Evolutionary conservation across 2,797 vertebrate species (phyloP).

Genomic region (Takifugu rubripes): DNA sequence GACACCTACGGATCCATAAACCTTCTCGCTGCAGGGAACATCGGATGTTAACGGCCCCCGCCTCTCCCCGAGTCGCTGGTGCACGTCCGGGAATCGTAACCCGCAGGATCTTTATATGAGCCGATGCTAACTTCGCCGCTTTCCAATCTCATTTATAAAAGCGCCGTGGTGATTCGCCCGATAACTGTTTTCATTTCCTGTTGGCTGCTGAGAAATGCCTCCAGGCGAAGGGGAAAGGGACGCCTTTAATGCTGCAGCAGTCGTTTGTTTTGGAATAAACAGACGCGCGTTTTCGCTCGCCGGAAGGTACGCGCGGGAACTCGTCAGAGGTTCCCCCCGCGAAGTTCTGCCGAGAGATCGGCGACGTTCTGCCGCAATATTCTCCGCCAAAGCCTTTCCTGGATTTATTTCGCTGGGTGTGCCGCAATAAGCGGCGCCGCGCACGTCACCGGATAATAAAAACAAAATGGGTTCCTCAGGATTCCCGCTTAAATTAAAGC

Average conservation of each 20-base stretch:
- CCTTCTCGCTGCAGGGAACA: constrained; percentile 29
- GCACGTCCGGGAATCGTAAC: constrained; percentile 29
- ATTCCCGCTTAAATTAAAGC: constrained; percentile 33
- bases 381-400: constrained; percentile 9
- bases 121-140: constrained; percentile 33
- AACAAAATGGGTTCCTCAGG: constrained; percentile 5
- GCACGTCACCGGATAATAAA: constrained; percentile 15
- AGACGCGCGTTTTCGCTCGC: constrained; percentile 3
- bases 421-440: neutral
- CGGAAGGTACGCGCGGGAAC: too few species aligned
- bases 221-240: constrained; percentile 15
- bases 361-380: neutral
- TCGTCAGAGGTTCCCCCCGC: too few species aligned
- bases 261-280: constrained; percentile 44
- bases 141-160: constrained; percentile 24
- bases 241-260: constrained; percentile 19
- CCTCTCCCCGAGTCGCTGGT: constrained; percentile 8
- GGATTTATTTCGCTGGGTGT: neutral
- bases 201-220: constrained; percentile 29
- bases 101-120: constrained; percentile 17
- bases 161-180: constrained; percentile 4
- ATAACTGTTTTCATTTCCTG: constrained; percentile 43
- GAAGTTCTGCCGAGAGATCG: too few species aligned
- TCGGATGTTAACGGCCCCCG: constrained; percentile 35
- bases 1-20: constrained; percentile 50